These are phyloP conservation scores for Lepus oiostolus DNA, from an alignment of 2,797 vertebrate species.

Conservation along the genomic window DNA sequence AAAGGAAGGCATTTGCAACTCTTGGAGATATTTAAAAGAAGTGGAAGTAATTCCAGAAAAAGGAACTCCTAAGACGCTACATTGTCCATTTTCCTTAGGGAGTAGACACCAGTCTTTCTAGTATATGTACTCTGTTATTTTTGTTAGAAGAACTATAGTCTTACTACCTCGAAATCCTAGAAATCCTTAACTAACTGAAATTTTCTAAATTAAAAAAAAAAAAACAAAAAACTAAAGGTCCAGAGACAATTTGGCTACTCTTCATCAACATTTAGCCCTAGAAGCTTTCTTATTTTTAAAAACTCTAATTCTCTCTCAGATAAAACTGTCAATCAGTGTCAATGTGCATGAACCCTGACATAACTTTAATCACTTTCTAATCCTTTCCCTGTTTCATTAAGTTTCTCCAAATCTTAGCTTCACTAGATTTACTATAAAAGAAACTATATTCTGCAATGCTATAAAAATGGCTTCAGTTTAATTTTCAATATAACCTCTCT, in stretches of 20 bases:
- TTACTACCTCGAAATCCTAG: not conserved
- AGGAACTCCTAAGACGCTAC: slow-evolving; percentile 27
- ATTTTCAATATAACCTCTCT: slow-evolving; percentile 57
- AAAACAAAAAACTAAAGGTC: slow-evolving; percentile 28
- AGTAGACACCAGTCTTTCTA: not conserved
- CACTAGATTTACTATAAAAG: slow-evolving; percentile 56
- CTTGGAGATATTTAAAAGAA: slow-evolving; percentile 51
- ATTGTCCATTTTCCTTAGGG: not conserved
- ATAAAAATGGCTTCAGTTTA: slow-evolving; percentile 56
- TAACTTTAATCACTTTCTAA: slow-evolving; percentile 65
- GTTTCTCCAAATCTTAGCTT: slow-evolving; percentile 57
- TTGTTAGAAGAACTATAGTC: slow-evolving; percentile 43
- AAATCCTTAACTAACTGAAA: slow-evolving; percentile 61
- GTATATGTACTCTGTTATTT: slow-evolving; percentile 15
- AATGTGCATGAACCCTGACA: slow-evolving; percentile 36
- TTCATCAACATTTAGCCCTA: slow-evolving; percentile 43
- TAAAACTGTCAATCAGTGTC: slow-evolving; percentile 42
- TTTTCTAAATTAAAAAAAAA: slow-evolving; percentile 51
- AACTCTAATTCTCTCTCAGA: slow-evolving; percentile 33
- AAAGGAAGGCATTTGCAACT: slow-evolving; percentile 36
- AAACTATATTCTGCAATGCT: slow-evolving; percentile 24
- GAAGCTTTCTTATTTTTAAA: slow-evolving; percentile 61
- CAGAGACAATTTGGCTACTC: slow-evolving; percentile 32
- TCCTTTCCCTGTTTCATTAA: slow-evolving; percentile 57
- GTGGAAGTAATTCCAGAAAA: not conserved